phyloP scores from a whole-genome alignment of 2,888 invertebrate genomes.

The Diaphora mendica region DNA sequence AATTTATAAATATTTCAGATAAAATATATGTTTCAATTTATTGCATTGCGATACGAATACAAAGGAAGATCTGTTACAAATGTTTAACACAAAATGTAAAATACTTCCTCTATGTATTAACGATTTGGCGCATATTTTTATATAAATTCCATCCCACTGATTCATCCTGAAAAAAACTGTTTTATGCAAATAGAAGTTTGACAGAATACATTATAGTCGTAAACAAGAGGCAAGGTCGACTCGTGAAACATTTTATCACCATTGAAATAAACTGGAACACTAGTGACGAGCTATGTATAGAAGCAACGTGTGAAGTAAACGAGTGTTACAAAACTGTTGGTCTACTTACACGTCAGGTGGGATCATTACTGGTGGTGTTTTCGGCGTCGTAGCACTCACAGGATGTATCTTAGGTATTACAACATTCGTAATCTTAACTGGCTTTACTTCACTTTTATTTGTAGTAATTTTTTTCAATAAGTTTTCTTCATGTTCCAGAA shows the following conservation, averaged over 20 bases:
- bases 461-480: conserved; percentile 57
- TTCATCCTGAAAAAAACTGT: background rate
- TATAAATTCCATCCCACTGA: background rate
- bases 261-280: background rate
- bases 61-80: background rate
- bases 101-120: background rate
- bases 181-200: background rate
- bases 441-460: conserved; percentile 63
- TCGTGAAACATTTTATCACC: background rate
- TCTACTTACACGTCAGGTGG: conserved; percentile 67
- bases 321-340: background rate
- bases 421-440: conserved; percentile 68
- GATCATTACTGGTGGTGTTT: conserved; percentile 60
- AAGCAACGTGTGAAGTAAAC: background rate
- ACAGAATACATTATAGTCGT: background rate
- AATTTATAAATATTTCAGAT: too few species aligned
- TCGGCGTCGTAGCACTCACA: conserved; percentile 43
- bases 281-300: background rate
- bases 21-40: too few species aligned
- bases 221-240: background rate
- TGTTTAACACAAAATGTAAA: background rate
- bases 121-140: background rate
- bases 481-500: conserved; percentile 64
- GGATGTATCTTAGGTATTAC: conserved; percentile 62
- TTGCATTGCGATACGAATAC: too few species aligned